Conservation (phyloP, 2,797 vertebrate species). For the Dicrostonyx torquatus region DNA sequence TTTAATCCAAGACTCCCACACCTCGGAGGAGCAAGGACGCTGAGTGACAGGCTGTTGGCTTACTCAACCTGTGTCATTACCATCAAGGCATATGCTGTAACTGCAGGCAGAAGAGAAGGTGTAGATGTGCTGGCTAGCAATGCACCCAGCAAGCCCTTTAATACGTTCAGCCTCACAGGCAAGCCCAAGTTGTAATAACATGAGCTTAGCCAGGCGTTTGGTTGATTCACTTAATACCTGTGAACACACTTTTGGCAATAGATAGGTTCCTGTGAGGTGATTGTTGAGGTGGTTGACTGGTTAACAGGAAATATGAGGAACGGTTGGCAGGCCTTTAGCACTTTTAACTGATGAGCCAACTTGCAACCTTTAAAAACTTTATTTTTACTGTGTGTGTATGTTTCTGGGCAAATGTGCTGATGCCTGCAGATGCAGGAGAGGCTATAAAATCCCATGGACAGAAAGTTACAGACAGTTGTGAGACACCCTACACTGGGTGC, state of each 20-base stretch:
- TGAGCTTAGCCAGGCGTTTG: background rate
- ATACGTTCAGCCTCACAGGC: background rate
- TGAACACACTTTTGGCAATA: background rate
- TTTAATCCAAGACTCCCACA: background rate
- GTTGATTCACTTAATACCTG: background rate
- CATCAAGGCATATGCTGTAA: background rate
- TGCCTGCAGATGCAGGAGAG: background rate
- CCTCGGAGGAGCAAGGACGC: background rate
- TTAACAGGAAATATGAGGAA: background rate
- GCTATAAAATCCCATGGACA: background rate
- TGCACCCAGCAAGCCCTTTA: background rate
- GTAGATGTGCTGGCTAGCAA: background rate
- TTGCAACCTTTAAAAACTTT: background rate
- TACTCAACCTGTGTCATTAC: background rate
- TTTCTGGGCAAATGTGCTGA: too few species aligned
- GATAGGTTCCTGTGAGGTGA: background rate
- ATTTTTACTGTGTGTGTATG: too few species aligned
- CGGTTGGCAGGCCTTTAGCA: background rate
- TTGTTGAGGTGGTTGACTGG: background rate
- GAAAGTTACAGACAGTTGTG: background rate
- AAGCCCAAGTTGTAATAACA: constrained; percentile 1
- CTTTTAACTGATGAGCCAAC: background rate
- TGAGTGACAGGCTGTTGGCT: background rate
- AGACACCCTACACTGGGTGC: background rate
- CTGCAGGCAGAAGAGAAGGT: background rate